Percentiles rank a stretch among this genome's conserved stretches.
phyloP scores from a whole-genome alignment of 1,140 invertebrate species.

The Linepithema humile region DNA sequence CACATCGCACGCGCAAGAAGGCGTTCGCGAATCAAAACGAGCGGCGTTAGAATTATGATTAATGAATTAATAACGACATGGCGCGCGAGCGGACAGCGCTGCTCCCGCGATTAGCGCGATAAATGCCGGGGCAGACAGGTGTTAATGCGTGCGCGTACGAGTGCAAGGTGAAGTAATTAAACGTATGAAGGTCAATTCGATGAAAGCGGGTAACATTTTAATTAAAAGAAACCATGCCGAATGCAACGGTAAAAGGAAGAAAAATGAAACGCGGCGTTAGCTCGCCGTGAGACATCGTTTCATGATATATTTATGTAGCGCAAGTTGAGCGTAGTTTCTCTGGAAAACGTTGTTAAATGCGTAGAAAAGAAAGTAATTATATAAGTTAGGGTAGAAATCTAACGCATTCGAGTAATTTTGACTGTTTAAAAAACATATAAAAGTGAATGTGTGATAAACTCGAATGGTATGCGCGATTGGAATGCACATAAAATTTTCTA shows the following conservation, averaged over 20 bases:
- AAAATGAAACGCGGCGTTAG: not conserved
- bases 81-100: slow-evolving; percentile 21
- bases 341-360: not conserved
- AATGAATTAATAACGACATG: slow-evolving; percentile 67
- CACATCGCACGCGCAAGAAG: slow-evolving; percentile 58
- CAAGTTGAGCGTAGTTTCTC: not conserved
- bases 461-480: not conserved
- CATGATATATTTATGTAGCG: not conserved
- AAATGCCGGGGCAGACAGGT: slow-evolving; percentile 57
- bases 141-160: slow-evolving; percentile 45
- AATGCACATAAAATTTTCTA: not conserved
- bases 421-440: not conserved
- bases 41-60: slow-evolving; percentile 60
- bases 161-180: slow-evolving; percentile 48
- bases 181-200: slow-evolving; percentile 24
- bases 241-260: not conserved
- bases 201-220: slow-evolving; percentile 24
- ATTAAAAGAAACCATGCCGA: slow-evolving; percentile 13
- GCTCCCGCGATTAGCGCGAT: slow-evolving; percentile 53
- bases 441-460: not conserved
- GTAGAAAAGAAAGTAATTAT: not conserved
- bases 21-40: slow-evolving; percentile 42
- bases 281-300: not conserved
- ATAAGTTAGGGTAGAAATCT: not conserved
- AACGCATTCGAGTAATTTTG: not conserved